phyloP scores from a whole-genome alignment of 2,113 vertebrate genomes.

The Hippocampus zosterae region DNA sequence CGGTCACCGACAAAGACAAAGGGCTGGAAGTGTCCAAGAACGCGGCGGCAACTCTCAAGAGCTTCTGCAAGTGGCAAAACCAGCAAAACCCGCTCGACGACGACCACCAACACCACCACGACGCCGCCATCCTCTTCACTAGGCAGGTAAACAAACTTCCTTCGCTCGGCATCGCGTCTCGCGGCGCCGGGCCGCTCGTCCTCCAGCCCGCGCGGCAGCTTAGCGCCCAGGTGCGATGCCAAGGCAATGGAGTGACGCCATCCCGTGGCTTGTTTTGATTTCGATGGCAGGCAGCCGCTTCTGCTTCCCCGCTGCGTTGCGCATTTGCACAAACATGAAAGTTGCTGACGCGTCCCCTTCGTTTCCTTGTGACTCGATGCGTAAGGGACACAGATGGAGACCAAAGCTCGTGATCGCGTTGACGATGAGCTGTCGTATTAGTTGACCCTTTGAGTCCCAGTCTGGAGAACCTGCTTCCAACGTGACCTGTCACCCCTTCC shows the following conservation, averaged over 20 bases:
- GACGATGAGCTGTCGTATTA: background rate
- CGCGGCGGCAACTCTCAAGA: slow-evolving; percentile 90
- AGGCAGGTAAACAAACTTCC: slow-evolving; percentile 81
- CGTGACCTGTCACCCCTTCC: background rate
- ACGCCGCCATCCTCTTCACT: slow-evolving; percentile 97
- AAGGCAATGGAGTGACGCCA: slow-evolving; percentile 27
- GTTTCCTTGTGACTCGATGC: background rate
- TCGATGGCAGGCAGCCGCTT: slow-evolving; percentile 16
- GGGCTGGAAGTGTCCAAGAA: slow-evolving; percentile 89
- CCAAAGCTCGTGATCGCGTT: background rate
- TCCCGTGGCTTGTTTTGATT: slow-evolving; percentile 35
- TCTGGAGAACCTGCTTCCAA: slow-evolving; percentile 2
- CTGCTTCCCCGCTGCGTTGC: background rate
- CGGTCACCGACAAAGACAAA: slow-evolving; percentile 81
- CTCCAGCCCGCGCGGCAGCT: background rate
- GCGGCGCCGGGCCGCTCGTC: background rate
- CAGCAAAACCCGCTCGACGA: slow-evolving; percentile 90
- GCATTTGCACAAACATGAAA: background rate
- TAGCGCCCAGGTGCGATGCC: slow-evolving; percentile 11
- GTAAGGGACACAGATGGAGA: background rate
- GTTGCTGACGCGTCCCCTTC: background rate
- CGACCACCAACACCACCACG: slow-evolving; percentile 86
- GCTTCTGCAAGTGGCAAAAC: slow-evolving; percentile 98
- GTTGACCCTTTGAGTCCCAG: background rate
- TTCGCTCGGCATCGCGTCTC: background rate